Base-by-base conservation (phyloP, 2,113 vertebrate genomes). In the Pseudonaja textilis region DNA sequence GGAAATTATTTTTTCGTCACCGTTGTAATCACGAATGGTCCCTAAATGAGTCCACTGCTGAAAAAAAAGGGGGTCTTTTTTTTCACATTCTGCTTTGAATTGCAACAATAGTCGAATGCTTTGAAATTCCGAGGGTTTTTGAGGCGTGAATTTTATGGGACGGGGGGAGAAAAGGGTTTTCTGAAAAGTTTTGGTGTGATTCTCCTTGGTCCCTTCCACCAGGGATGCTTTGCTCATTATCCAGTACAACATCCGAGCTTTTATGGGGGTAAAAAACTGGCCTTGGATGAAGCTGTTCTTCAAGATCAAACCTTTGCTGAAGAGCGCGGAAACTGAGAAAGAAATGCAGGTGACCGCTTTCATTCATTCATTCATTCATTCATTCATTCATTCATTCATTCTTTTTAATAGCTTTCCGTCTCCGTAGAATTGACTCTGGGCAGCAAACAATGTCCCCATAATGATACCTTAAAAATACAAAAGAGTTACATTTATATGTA, bases 251-350 rank as follows among this genome's bases (percentile, higher is more conserved):
- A 96, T 99, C 3, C 96, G 98, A n/a, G 98, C 99, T 88, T 99
- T 99, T 97, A 99, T 99, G 99, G 98, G 98, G 3, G 98, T 99
- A 92, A 99, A 99, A 96, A 99, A 99, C 94, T 99, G 98, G 99
- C 98, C 98, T 0, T 99, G 98, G 98, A 99, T 99, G 99, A 99
- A 98, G 94, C 97, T 99, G 23, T 99, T 95, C 96, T 99, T 99
- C 95, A 99, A 99, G 97, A 99, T 99, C 96, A 99, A 99, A 69
- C 99, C 99, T 1, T 94, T 99, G 91, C 69, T 99, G 93, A 98
- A 98, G 96, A 98, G 98, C 0, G 99, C 99, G 0, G 99, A 99
- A 93, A 97, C 98, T 0, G 99, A 99, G 96, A 98, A 98, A 93
- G 98, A 98, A 96, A 97, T 98, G 97, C 97, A 97, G 69, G 86